These are phyloP conservation scores for Gymnogyps californianus DNA, from an alignment of 2,113 vertebrate genomes.

Conservation along the genomic window DNA sequence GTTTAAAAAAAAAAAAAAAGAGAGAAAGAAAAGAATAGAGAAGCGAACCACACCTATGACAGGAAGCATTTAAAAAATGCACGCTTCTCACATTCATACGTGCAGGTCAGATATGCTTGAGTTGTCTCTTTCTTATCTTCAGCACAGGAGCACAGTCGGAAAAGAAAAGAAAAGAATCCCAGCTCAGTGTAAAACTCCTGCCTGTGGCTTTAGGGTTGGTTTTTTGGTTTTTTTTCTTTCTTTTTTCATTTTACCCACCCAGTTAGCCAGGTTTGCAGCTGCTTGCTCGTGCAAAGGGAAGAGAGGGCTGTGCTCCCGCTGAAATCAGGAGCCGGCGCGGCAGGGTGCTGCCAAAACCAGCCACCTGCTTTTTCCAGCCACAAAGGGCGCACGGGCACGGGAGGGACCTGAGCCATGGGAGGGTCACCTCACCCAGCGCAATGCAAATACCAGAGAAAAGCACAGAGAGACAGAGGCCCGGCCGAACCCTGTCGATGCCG, in stretches of 20 bases:
- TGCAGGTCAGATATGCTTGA: neutral
- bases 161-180: neutral
- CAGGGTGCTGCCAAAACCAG: neutral
- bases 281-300: neutral
- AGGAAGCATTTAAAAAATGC: constrained; percentile 59
- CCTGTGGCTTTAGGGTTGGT: neutral
- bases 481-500: rapidly evolving
- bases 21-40: neutral
- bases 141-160: neutral
- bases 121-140: neutral
- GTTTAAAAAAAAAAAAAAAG: neutral
- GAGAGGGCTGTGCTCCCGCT: neutral
- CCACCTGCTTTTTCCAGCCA: neutral
- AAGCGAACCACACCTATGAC: constrained; percentile 50
- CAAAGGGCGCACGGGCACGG: rapidly evolving
- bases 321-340: rapidly evolving
- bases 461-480: neutral
- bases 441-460: neutral
- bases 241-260: neutral
- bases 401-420: neutral
- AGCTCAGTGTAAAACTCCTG: neutral
- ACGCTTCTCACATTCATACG: neutral
- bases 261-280: neutral
- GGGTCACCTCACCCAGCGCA: neutral
- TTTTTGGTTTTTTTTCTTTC: rapidly evolving